phyloP scores from a whole-genome alignment of 2,113 vertebrate genomes.

The Daphoenositta chrysoptera region DNA sequence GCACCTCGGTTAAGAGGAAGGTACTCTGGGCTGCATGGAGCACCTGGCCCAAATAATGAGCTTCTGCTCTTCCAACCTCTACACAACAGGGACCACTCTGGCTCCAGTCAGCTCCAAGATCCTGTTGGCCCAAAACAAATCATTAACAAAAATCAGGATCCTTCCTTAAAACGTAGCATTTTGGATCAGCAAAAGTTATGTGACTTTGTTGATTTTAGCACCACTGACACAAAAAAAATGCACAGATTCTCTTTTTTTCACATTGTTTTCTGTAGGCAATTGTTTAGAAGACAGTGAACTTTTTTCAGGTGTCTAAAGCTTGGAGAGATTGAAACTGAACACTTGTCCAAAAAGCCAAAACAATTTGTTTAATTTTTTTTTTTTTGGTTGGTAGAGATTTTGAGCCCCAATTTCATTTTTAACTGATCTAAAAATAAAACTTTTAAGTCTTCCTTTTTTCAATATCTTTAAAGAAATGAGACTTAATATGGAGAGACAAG shows the following conservation, averaged over 20 bases:
- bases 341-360: neutral
- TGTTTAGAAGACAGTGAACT: neutral
- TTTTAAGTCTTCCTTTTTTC: neutral
- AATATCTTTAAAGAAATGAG: neutral
- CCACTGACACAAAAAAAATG: neutral
- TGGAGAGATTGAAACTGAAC: neutral
- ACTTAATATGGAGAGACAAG: neutral
- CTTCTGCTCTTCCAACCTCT: fast-evolving
- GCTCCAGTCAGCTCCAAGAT: fast-evolving
- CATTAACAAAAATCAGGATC: neutral
- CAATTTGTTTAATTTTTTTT: neutral
- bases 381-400: neutral
- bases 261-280: neutral
- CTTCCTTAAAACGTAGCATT: fast-evolving
- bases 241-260: neutral
- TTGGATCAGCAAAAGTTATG: neutral
- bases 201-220: neutral
- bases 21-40: neutral
- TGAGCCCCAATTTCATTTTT: neutral
- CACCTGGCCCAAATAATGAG: fast-evolving
- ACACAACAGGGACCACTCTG: fast-evolving
- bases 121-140: neutral
- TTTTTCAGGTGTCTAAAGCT: neutral
- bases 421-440: neutral
- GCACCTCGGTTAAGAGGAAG: neutral